Conservation (phyloP, 2,797 vertebrate genomes). For the Amblyraja radiata region DNA sequence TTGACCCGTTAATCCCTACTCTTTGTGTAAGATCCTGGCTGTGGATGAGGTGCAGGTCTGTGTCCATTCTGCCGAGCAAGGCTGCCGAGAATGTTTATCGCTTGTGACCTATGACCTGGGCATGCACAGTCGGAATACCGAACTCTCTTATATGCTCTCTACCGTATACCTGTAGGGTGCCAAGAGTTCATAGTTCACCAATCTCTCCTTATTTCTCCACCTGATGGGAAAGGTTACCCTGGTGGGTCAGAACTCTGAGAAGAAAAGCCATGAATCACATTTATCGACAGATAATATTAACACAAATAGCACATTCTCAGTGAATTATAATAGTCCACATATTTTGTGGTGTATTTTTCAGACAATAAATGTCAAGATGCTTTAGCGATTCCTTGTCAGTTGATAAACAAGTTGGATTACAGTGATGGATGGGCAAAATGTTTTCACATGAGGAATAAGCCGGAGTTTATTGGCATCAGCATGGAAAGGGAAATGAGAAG, state of each 20-base stretch:
- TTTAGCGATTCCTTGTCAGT: not conserved
- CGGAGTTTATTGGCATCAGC: not conserved
- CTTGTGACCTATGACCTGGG: too few species aligned
- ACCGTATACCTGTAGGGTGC: not conserved
- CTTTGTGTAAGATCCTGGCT: too few species aligned
- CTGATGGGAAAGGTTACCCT: not conserved
- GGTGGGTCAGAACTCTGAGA: not conserved
- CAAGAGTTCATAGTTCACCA: too few species aligned
- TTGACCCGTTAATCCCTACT: too few species aligned
- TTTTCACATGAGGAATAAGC: not conserved
- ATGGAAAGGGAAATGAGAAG: not conserved
- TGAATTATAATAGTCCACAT: not conserved
- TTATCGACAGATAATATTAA: not conserved
- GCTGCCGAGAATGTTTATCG: too few species aligned
- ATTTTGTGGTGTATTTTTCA: not conserved
- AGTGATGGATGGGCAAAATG: not conserved
- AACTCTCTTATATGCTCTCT: too few species aligned
- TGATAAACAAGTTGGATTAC: not conserved
- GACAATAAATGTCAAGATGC: conserved; percentile 4
- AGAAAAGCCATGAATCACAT: conserved; percentile 6
- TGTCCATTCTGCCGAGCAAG: too few species aligned
- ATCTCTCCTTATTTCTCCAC: not conserved
- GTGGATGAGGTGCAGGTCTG: too few species aligned
- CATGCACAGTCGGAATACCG: too few species aligned
- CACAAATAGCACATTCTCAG: not conserved